phyloP scores from a whole-genome alignment of 2,113 vertebrate species.

The Nipponia nippon region DNA sequence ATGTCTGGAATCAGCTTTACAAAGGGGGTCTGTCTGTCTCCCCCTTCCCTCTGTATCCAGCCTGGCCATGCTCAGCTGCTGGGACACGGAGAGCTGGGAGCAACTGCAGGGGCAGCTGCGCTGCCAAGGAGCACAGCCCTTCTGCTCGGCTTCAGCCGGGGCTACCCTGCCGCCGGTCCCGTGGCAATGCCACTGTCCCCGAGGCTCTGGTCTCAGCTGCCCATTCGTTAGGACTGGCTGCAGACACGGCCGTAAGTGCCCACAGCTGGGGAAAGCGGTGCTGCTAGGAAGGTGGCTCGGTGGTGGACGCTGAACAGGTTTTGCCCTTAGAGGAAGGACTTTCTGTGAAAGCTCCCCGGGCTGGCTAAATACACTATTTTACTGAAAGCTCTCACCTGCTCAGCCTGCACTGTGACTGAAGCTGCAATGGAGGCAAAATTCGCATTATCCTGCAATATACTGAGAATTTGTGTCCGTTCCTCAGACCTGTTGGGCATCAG shows the following conservation, averaged over 20 bases:
- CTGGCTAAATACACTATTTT: background rate
- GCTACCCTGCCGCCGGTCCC: fast-evolving
- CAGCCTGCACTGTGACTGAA: background rate
- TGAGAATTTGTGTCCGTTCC: background rate
- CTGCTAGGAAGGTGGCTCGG: background rate
- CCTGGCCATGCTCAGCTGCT: slow-evolving; percentile 2
- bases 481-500: background rate
- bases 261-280: background rate
- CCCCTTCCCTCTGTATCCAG: background rate
- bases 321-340: background rate
- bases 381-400: background rate
- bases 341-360: background rate
- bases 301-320: background rate
- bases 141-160: background rate
- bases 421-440: background rate
- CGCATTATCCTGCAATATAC: background rate
- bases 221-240: fast-evolving
- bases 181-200: fast-evolving
- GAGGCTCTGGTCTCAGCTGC: background rate
- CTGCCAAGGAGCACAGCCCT: background rate
- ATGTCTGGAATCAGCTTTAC: slow-evolving; percentile 27
- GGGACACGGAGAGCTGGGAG: background rate
- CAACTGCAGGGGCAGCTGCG: slow-evolving; percentile 35
- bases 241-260: fast-evolving
- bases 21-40: background rate